Base-by-base conservation (phyloP, 2,797 vertebrate genomes). In the Morus bassanus region DNA sequence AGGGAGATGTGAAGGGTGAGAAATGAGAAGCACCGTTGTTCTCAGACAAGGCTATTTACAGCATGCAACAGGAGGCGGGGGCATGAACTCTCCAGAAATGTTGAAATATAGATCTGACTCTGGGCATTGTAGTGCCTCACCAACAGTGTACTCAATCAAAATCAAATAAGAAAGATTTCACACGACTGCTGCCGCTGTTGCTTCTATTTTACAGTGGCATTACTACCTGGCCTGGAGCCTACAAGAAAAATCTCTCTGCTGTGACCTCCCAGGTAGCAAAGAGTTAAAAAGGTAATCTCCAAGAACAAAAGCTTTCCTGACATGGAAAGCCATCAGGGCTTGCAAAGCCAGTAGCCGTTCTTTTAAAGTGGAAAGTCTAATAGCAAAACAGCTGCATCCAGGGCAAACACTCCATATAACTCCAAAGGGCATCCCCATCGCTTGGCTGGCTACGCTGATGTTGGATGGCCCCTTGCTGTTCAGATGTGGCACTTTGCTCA, bases 1-100 rank as follows among this genome's bases (percentile, higher is more conserved):
- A 9, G 18, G n/a, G 37, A 74, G 50, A 65, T 1, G 14, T 0
- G 0, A 74, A 46, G 45, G 63, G 74, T 82, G 75, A 82, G 64
- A 74, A 85, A 31, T 3, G 33, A 92, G 65, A 59, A 67, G 59
- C n/a, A 24, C 11, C 0, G 0, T 4, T 0, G 0, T 35, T 65
- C 61, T 54, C 51, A 37, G 63, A 92, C 41, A 24, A 70, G 79
- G 65, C 78, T 88, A 85, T 92, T 94, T 94, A 91, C 67, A 74
- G 84, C 87, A 60, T 9, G 0, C 75, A n/a, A 41, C 46, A n/a
- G 70, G 70, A 88, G 79, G 33, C 0, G 0, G 28, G 75, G 65
- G 27, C 89, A 85, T 5, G 75, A 94, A 85, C 92, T 88, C 86
- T 75, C 60, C 61, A 77, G 89, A 69, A 90, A 53, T 11, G 41